A percentile compares a stretch with the other conserved stretches of the same genome.
These are phyloP conservation scores for Zophobas atratus DNA, from an alignment of 1,140 invertebrate species.

Conservation along the genomic window DNA sequence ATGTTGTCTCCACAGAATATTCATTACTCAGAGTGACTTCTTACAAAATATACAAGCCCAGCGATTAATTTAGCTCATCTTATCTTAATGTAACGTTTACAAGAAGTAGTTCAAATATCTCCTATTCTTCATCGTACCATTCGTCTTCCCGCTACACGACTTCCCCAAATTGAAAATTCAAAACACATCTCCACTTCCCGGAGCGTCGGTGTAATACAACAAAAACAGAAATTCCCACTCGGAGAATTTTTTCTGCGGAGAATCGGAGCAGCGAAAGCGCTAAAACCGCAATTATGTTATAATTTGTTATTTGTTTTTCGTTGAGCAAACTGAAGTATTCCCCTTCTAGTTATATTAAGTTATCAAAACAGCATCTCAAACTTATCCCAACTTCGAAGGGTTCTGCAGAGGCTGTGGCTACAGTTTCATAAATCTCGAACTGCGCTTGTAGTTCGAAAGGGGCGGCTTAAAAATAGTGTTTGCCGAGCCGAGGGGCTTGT, in stretches of 20 bases:
- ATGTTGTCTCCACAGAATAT: conserved; percentile 4
- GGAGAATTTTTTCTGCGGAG: conserved; percentile 7
- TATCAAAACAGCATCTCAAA: conserved; percentile 23
- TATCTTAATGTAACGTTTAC: conserved; percentile 31
- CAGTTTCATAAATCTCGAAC: conserved; percentile 1
- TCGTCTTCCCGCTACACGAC: conserved; percentile 8
- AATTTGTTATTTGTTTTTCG: conserved; percentile 36
- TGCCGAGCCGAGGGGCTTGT: neutral
- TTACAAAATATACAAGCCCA: conserved; percentile 30
- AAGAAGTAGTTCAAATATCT: conserved; percentile 17
- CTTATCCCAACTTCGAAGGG: conserved; percentile 4
- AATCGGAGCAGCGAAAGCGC: neutral
- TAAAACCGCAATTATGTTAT: conserved; percentile 6
- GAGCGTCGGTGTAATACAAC: neutral
- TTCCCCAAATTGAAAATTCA: conserved; percentile 26
- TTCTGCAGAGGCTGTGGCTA: neutral
- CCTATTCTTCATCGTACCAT: conserved; percentile 18
- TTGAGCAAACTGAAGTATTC: too few species aligned
- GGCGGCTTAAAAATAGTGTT: neutral
- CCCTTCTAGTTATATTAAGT: conserved; percentile 11
- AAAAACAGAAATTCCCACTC: conserved; percentile 4
- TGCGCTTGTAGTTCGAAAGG: neutral
- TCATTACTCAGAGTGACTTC: conserved; percentile 35
- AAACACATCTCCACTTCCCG: conserved; percentile 8
- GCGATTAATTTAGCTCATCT: conserved; percentile 30